These are phyloP conservation scores for Aurelia coerulea DNA, from an alignment of 30 jellyfish, hydroid and myxozoan genomes.

Conservation along the genomic window DNA sequence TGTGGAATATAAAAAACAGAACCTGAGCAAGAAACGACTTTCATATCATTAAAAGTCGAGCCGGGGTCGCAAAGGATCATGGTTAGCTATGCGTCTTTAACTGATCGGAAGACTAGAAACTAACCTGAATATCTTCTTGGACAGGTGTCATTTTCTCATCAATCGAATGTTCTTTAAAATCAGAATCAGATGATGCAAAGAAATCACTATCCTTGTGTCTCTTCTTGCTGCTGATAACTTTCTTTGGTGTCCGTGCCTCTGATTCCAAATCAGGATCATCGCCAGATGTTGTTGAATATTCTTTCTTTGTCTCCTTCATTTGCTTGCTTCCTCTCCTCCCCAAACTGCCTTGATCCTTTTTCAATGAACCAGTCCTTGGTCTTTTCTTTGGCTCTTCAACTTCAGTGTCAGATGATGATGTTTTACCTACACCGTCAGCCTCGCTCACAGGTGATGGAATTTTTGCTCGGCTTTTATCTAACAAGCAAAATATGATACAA, in stretches of 20 bases:
- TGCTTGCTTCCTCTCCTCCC: constrained; percentile 59
- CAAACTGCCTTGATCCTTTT: constrained; percentile 26
- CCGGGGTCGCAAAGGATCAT: too few relatives aligned
- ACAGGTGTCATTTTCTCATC: constrained; percentile 34
- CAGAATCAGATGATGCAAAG: constrained; percentile 86
- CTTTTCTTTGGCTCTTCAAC: constrained; percentile 44
- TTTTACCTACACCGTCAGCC: constrained; percentile 27
- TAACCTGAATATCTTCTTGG: constrained; percentile 58
- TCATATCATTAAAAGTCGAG: too few relatives aligned
- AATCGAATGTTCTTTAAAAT: constrained; percentile 5
- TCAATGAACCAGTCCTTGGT: constrained; percentile 57
- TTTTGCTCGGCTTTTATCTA: constrained; percentile 7
- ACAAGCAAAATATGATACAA: background rate
- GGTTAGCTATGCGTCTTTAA: background rate
- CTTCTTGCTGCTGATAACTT: constrained; percentile 2
- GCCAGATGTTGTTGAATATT: constrained; percentile 56
- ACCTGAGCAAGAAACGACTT: too few relatives aligned
- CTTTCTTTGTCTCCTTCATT: constrained; percentile 12
- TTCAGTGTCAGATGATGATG: constrained; percentile 76
- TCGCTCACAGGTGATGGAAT: constrained; percentile 28
- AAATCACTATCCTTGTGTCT: constrained; percentile 86
- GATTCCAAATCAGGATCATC: constrained; percentile 78
- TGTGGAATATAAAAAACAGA: too few relatives aligned
- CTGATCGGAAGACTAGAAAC: background rate
- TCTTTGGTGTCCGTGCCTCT: constrained; percentile 62